Conservation (phyloP, 2,113 vertebrate genomes). For the Pseudopodoces humilis region DNA sequence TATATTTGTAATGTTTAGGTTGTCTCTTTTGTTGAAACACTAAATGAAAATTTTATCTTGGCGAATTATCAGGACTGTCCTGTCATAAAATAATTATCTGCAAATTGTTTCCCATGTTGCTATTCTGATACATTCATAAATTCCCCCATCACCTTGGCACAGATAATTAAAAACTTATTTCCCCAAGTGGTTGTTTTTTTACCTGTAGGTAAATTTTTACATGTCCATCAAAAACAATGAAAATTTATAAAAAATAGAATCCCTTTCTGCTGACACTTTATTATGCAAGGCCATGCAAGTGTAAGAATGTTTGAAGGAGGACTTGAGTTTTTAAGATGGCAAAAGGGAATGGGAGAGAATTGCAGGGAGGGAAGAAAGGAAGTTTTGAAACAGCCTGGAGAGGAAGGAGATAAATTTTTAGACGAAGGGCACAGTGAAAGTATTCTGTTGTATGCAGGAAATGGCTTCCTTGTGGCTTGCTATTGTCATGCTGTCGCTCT, state of each 20-base stretch:
- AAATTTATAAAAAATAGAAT: neutral
- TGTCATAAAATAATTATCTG: neutral
- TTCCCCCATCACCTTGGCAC: neutral
- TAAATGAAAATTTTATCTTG: neutral
- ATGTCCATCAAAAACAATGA: neutral
- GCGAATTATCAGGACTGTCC: neutral
- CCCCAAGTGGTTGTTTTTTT: neutral
- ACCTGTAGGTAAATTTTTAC: neutral
- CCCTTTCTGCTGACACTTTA: neutral
- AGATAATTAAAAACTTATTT: neutral
- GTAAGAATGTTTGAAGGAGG: neutral
- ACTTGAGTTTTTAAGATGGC: neutral
- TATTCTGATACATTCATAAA: neutral
- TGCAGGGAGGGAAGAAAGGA: neutral
- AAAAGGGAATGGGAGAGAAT: neutral
- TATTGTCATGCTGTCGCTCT: neutral
- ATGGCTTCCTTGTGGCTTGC: neutral
- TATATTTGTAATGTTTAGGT: neutral
- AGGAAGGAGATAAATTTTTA: neutral
- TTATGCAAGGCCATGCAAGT: neutral
- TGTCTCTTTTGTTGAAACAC: neutral
- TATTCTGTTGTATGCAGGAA: neutral
- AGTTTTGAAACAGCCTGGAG: neutral
- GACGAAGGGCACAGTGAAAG: neutral
- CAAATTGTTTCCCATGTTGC: neutral